Evolutionary conservation across 2,113 vertebrate species (phyloP), one percentile per base, ranked within the genome.

Genomic region (Macroglossus sobrinus): DNA sequence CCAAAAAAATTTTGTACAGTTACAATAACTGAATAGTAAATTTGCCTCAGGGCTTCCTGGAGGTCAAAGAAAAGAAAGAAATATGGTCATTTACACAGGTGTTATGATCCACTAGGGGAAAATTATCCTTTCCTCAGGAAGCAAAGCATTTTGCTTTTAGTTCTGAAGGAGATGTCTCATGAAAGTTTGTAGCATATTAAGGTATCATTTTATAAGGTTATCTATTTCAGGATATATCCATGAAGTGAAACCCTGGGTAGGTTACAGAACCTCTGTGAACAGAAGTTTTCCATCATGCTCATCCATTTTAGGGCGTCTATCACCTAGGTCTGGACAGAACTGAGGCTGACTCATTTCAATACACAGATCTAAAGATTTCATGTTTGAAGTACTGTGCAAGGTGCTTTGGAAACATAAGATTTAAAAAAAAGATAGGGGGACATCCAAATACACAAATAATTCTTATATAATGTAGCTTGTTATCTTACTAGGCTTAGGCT

Each of bases 31-130:
- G 30, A 64, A 18, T 40, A 78, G 26, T 26, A 74, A 21, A 43
- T 93, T 87, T 55, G 7, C 69, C 59, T 40, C 59, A 40, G 69
- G 87, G 45, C 45, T 88, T 87, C 33, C 71, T 72, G 15, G 35
- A 16, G 26, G 53, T 53, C 53, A 61, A 95, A 91, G 38, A 68
- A 87, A 95, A 92, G 75, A 75, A 50, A 57, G 81, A 84, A 92
- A 71, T 43, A 43, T 15, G 43, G 3, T 76, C 64, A 33, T 28
- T 76, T 66, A 50, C 2, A 90, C 3, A 82, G 38, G 64, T 30
- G 4, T 35, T 93, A 40, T 72, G 86, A 80, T 63, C 50, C 78
- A 53, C 10, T 7, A 71, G 26, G 38, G 45, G 26, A 18, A 30
- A 86, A 66, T 43, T 16, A 63, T 5, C 4, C 26, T 87, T 91